phyloP scores from a whole-genome alignment of 2,888 invertebrate genomes.

The Chymomyza fuscimana region DNA sequence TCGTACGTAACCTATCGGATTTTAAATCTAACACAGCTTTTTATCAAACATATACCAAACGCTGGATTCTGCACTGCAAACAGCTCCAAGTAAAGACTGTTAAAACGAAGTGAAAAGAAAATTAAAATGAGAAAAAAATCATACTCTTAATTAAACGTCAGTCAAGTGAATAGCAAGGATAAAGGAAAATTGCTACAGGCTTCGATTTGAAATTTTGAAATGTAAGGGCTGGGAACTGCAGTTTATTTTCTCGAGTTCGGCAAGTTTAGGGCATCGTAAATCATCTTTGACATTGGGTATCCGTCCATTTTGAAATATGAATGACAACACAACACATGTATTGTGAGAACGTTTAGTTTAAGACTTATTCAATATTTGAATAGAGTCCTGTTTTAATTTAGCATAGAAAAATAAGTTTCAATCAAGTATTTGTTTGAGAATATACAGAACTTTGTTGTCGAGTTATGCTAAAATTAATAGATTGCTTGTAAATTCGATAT shows the following conservation, averaged over 20 bases:
- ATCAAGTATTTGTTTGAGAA: too few relatives aligned
- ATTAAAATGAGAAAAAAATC: slow-evolving; percentile 21
- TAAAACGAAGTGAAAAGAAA: slow-evolving; percentile 13
- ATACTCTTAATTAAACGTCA: slow-evolving; percentile 54
- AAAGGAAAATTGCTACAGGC: slow-evolving; percentile 8
- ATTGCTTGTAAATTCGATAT: too few relatives aligned
- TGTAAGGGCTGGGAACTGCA: neutral
- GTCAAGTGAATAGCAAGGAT: slow-evolving; percentile 33
- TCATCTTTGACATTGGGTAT: neutral
- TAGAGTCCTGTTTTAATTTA: too few relatives aligned
- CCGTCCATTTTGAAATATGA: neutral
- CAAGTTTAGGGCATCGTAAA: neutral
- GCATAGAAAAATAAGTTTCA: too few relatives aligned
- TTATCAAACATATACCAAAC: too few relatives aligned
- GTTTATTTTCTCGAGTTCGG: neutral
- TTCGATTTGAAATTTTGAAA: neutral
- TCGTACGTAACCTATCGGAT: neutral
- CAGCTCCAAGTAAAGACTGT: too few relatives aligned
- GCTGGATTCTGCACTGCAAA: too few relatives aligned
- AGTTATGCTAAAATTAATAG: too few relatives aligned
- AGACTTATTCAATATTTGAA: too few relatives aligned
- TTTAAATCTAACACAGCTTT: neutral
- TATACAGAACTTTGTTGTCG: too few relatives aligned
- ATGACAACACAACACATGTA: neutral
- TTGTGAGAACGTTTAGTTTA: neutral